Base-by-base conservation (phyloP, 2,113 vertebrate genomes). In the Ophthalmotilapia sp. region DNA sequence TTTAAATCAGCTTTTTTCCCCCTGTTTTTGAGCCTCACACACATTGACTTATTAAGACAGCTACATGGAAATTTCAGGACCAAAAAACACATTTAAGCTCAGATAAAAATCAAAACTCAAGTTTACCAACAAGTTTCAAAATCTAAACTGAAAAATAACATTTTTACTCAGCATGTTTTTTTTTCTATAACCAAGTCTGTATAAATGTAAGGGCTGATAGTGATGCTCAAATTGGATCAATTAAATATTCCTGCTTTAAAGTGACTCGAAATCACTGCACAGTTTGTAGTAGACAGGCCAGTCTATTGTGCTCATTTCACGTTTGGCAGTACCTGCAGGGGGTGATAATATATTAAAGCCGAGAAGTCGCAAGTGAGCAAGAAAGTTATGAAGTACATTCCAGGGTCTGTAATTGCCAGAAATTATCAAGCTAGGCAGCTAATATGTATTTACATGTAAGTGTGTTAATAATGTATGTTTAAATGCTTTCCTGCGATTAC, bases 1-100 rank as follows among this genome's bases (percentile, higher is more conserved):
- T 70, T 42, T 23, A 38, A 38, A 38, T 68, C 62, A 3, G 33
- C 38, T 60, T 60, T 60, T 31, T 17, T 0, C 0, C 5, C 5
- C 8, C 26, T 38, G 33, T 42, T 70, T 23, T 70, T 42, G 11
- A 70, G 65, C 65, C n/a, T 42, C 65, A 14, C 60, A n/a, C 60
- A 36, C 17, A 0, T 36, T 1, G 36, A 23, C 62, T 38, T 65
- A 65, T 65, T 38, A 21, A 38, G n/a, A 70, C 12, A 23, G 62
- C n/a, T 68, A 68, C 19, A 68, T 13, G 62, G 33, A 68, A 0
- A 38, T 38, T 38, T 68, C 33, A 68, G 19, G 19, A 38, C 60
- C 11, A 3, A 21, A 70, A 70, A 70, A 70, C 65, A 70, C 1
- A 42, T 23, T 42, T 42, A 23, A 42, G 0, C 36, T 68, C 36